phyloP scores from a whole-genome alignment of 2,888 invertebrate species.

The Aporophyla nigra region DNA sequence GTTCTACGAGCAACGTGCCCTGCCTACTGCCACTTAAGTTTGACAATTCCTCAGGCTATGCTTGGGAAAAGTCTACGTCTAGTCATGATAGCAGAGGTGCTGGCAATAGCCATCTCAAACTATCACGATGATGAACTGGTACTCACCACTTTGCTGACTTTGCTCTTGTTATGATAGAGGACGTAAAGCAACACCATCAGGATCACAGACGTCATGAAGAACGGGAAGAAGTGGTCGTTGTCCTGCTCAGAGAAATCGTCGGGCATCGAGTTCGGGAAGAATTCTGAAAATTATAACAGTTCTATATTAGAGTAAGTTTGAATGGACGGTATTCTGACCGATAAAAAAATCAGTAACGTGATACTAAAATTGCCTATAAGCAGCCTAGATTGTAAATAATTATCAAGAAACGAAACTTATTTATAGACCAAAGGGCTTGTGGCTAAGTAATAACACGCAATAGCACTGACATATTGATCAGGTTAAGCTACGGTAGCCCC shows the following conservation, averaged over 20 bases:
- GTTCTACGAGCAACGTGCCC: no score
- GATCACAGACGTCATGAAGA: conserved; percentile 84
- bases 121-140: not conserved
- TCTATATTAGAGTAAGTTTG: not conserved
- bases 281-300: conserved; percentile 73
- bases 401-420: no score
- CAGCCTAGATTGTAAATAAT: not conserved
- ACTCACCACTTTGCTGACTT: conserved; percentile 87
- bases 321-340: not conserved
- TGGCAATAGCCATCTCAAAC: not conserved
- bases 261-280: conserved; percentile 74
- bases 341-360: conserved; percentile 6
- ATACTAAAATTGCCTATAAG: not conserved
- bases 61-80: not conserved
- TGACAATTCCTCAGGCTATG: not conserved
- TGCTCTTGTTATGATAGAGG: conserved; percentile 87
- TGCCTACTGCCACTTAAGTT: not conserved
- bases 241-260: conserved; percentile 81
- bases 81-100: no score
- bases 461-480: no score
- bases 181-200: conserved; percentile 84
- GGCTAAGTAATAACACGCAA: no score
- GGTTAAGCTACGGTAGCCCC: no score
- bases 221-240: conserved; percentile 87
- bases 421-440: no score